Percentiles rank a stretch among this genome's conserved stretches.
phyloP scores from a whole-genome alignment of 2,113 vertebrate species.

The Lophochroa leadbeateri region DNA sequence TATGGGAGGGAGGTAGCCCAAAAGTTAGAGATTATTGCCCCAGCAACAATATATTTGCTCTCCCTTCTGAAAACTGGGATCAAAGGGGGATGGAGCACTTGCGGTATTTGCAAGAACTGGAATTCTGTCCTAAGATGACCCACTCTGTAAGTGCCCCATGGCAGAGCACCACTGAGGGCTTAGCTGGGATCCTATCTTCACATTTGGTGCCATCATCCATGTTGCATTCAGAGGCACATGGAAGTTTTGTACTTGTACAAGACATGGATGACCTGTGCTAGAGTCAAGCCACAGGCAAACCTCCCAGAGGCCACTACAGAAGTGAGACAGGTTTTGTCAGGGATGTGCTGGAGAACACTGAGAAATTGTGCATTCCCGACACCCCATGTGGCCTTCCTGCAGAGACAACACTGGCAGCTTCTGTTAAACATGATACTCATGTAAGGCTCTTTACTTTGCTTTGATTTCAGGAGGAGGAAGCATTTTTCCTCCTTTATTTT shows the following conservation, averaged over 20 bases:
- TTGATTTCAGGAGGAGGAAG: not conserved
- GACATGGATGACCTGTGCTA: not conserved
- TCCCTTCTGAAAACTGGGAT: not conserved
- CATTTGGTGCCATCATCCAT: not conserved
- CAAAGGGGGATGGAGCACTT: not conserved
- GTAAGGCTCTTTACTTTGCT: not conserved
- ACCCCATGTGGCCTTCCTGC: not conserved
- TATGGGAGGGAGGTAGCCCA: not conserved
- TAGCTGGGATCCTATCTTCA: not conserved
- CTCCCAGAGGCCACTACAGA: not conserved
- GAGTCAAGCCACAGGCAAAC: not conserved
- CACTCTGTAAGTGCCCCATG: not conserved
- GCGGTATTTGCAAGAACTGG: not conserved
- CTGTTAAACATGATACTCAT: not conserved
- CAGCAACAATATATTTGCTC: not conserved
- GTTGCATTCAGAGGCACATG: not conserved
- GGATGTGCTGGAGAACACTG: not conserved
- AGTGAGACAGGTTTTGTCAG: not conserved
- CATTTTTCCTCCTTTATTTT: not conserved
- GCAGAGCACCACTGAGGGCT: not conserved
- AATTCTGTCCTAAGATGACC: not conserved
- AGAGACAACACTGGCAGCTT: not conserved
- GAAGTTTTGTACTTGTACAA: not conserved
- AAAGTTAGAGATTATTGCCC: not conserved
- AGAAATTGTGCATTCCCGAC: not conserved